Evolutionary conservation across 2,888 invertebrate genomes (phyloP), one percentile per base, ranked within the genome.

Genomic region (Laspeyria flexula): DNA sequence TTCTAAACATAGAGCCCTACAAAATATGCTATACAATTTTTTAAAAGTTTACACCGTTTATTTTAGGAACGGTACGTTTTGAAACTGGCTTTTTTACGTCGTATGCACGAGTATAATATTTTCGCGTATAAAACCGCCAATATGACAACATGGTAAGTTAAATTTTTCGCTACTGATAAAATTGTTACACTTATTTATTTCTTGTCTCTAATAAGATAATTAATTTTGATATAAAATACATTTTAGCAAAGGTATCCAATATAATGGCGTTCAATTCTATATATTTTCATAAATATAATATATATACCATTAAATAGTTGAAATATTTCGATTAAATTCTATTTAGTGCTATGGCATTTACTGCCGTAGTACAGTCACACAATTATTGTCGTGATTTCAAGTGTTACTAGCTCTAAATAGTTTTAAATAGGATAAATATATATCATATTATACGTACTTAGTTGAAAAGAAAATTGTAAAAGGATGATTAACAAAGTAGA

Each of bases 351-450:
- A 45, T 57, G 66, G 63, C 64, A 65, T 64, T 60, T 35, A 64
- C 61, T 64, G 61, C 66, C 62, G 42, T 61, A 66, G 44, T 51
- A 60, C 67, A 67, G 55, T 65, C 59, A 59, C 64, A 64, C 62
- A 52, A 44, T 61, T 67, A 67, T 67, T 67, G 66, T 67, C 66
- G 55, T 65, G 44, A 59, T 65, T 59, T 12, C 46, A 52, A 65
- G 13, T 46, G n/a, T n/a, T 48, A 42, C 47, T 54, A 65, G 55
- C 55, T 58, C 47, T 45, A 30, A 51, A 40, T 46, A 48, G 46
- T 38, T 15, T 47, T 54, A 54, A 25, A 25, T 33, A 58, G 45
- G 34, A 53, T 39, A 39, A 35, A 18, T 47, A 27, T 40, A 25
- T 18, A 23, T 29, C 12, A 38, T 18, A 38, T 27, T 23, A 39